Base-by-base conservation (phyloP, 2,113 vertebrate genomes). In the Callaeas wilsoni region DNA sequence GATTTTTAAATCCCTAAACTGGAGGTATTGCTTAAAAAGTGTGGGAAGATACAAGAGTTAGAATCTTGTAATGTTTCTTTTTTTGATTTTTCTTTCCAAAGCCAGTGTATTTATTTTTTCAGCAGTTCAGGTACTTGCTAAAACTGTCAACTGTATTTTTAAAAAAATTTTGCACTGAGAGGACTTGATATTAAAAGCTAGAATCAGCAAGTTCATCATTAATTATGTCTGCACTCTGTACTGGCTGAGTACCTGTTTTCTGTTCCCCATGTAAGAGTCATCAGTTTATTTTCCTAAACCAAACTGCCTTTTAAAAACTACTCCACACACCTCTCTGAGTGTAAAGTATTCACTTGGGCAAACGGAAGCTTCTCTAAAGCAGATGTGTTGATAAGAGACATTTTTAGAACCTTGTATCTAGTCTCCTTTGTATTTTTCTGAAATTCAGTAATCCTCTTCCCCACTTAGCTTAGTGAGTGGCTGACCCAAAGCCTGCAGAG, bases 351-450 rank as follows among this genome's bases (percentile, higher is more conserved):
- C 79, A 50, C 90, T 75, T 89, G 52, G 60, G 35, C 64, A 89
- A 95, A 88, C 22, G 52, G 94, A 97, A 96, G 60, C 86, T 84
- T 86, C 44, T 84, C 83, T 71, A 56, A 96, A 90, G 56, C 20
- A 93, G 79, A 81, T 93, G 68, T 90, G 92, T 77, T 74, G 92
- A 92, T 92, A 96, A 95, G 64, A 47, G 49, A 68, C 79, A 75
- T 68, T 93, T 96, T 93, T 27, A 89, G 94, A 94, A 74, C 79
- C 59, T 84, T 83, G 47, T 77, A 87, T 84, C 79, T 87, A 27
- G 73, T 63, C 73, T 92, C 90, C 82, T 94, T 96, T 96, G 94
- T 96, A 93, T 84, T 75, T 96, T 92, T 89, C 90, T 96, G 93
- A 96, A 96, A 95, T 92, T 93, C 90, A 49, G 90, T 96, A 96